Evolutionary conservation across 2,797 vertebrate species (phyloP), one percentile per base, ranked within the genome.

Genomic region (Vespertilio murinus): DNA sequence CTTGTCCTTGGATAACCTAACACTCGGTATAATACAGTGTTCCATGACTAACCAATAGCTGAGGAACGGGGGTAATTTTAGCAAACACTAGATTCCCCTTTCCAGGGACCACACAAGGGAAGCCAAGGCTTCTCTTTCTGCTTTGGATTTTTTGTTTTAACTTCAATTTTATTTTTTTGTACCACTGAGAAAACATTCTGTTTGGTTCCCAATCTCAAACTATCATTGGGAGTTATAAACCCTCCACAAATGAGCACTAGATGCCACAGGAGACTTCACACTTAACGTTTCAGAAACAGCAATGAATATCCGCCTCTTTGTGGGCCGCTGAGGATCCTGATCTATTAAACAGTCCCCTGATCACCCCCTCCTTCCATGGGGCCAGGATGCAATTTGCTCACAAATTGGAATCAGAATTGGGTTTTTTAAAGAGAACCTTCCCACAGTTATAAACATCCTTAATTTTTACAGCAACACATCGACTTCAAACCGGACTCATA

Each of bases 391-490:
- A 97, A 94, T 97, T 97, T 97, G 67, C 89, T 88, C 88, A 93
- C 83, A 97, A 95, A 94, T 70, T 97, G 38, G 87, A 96, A 88
- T 88, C 90, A 95, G 88, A 79, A 64, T 95, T 81, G 95, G 65
- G 93, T 95, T 97, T 97, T 97, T 97, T 96, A 86, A 96, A 96
- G 96, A 86, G n/a, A 95, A 25, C 20, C 93, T 96, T 97, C 96
- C 70, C 94, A 92, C 93, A 96, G 67, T 92, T 97, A 77, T 96
- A 97, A 97, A 96, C 52, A 95, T 90, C 82, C 77, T 97, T 97
- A 94, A 97, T 97, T 98, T 97, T 97, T 96, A 94, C 90, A 93
- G 64, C 94, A 97, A 93, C 54, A 92, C 83, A 92, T 85, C 95
- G 54, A 89, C 64, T 97, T 98, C 84, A 97, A 97, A 96, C 86